Base-by-base conservation (phyloP, 2,113 vertebrate genomes). In the Trachemys scripta region DNA sequence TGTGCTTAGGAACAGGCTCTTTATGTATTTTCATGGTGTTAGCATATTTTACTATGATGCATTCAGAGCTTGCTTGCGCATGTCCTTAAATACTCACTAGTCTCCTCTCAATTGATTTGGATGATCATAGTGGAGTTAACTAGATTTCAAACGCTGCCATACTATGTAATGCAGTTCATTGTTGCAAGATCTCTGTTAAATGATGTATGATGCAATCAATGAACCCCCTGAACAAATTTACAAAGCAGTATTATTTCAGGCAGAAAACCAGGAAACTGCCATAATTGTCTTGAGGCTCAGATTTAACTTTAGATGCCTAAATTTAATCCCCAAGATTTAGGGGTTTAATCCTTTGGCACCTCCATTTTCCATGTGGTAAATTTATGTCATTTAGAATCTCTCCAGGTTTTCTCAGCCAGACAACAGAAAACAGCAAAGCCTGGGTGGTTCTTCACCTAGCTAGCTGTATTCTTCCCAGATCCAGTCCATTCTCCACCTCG, bases 71-170 rank as follows among this genome's bases (percentile, higher is more conserved):
- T 45, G 38, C 45, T 82, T 13, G 31, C 10, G 56, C 87, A 56
- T 78, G 53, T 82, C 12, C 62, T 88, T 82, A 16, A 86, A 89
- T 65, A 93, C 69, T 29, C 45, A 45, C 47, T 95, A 90, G 8
- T 38, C 93, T 57, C 45, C 38, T 69, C 56, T n/a, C 79, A 96
- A 81, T 22, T 75, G 95, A 94, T 51, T 72, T 85, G 24, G 20
- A 25, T 27, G 38, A 14, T 76, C 22, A 42, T 6, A 27, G 19
- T 42, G 38, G 19, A 42, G 62, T 81, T 95, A 1, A 19, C 82
- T 56, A 84, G 78, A 86, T 31, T 10, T 11, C 69, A 72, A 38
- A 72, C 7, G 5, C 12, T 42, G 69, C 69, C 19, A 29, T 8
- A 85, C 82, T 65, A 0, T 20, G 45, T 50, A 72, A 51, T 3